Percentiles rank a stretch among this genome's conserved stretches.
Conservation (phyloP, 2,888 invertebrate species). For the Leucoptera coffeella region DNA sequence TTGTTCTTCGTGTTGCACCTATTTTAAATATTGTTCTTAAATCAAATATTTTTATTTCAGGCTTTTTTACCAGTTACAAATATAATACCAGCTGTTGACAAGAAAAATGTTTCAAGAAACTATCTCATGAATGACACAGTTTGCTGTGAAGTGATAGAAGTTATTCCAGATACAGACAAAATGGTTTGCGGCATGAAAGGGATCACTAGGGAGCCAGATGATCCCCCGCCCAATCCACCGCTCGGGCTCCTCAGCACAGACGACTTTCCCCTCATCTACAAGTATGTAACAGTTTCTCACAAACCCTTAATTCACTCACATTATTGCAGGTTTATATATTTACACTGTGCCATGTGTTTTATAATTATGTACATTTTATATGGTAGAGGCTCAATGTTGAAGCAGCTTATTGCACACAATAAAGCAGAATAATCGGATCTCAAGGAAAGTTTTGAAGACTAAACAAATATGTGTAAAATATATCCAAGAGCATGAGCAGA, state of each 20-base stretch:
- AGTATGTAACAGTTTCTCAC: constrained; percentile 67
- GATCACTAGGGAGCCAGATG: constrained; percentile 61
- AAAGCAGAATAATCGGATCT: too few species aligned
- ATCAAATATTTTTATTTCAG: too few species aligned
- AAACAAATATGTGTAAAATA: too few species aligned
- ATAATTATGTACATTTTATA: too few species aligned
- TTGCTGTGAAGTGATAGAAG: constrained; percentile 83
- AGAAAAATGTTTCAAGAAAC: constrained; percentile 69
- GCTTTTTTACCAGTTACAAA: constrained; percentile 63
- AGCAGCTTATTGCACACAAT: too few species aligned
- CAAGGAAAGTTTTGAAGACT: too few species aligned
- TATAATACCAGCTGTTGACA: constrained; percentile 73
- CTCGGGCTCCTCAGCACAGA: constrained; percentile 78
- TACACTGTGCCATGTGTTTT: too few species aligned
- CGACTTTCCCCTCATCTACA: constrained; percentile 76
- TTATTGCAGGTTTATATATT: background rate
- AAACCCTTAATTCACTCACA: constrained; percentile 11
- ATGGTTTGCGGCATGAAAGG: constrained; percentile 85
- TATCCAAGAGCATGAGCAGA: too few species aligned
- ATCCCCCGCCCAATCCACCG: constrained; percentile 65
- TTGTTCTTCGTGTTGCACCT: too few species aligned
- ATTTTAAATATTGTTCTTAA: too few species aligned
- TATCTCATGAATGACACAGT: constrained; percentile 80
- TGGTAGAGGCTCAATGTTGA: too few species aligned
- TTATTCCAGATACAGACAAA: constrained; percentile 81